Base-by-base conservation (phyloP, 2,888 invertebrate genomes). In the Trachelus iudaicus region DNA sequence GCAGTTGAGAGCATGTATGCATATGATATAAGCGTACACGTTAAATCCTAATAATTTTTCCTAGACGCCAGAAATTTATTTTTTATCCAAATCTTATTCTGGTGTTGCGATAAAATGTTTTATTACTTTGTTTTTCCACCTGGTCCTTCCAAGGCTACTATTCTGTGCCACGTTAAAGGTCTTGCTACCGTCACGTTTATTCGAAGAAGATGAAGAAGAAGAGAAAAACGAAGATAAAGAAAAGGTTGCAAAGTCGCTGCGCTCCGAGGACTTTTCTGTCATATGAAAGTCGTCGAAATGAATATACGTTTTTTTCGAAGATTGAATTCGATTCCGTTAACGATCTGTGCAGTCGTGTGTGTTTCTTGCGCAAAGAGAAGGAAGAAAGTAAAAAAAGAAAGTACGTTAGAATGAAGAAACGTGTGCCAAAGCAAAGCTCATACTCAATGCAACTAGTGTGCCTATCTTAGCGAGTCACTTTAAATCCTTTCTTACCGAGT, bases 381-480 rank as follows among this genome's bases (percentile, higher is more conserved):
- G 56, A 56, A 23, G 23, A 6, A 23, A 23, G 23, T 9, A 23
- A 23, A 56, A 56, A 23, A 56, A 0, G 23, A 23, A 56, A 2
- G 23, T 6, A 56, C 23, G 56, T 23, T 23, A 56, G 56, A 56
- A 56, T 56, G 56, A 56, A 56, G 23, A 56, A 56, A 56, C 56
- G 23, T 56, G 71, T 23, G 68, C 76, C 75, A 80, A 80, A 80
- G 79, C 73, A 71, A 75, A 79, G 83, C 79, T 80, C 83, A 83
- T 83, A 86, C 79, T 77, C 76, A 83, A 86, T 83, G 85, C 88
- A 87, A 88, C 87, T 87, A 83, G 87, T 87, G 85, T 85, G 87
- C 81, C 79, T 80, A 78, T 79, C 84, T 83, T 83, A 79, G 81
- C 80, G 79, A 87, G 82, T 85, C 81, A 83, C 83, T 85, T 86